Evolutionary conservation across 2,797 vertebrate species (phyloP).

Genomic region (Coendou prehensilis): DNA sequence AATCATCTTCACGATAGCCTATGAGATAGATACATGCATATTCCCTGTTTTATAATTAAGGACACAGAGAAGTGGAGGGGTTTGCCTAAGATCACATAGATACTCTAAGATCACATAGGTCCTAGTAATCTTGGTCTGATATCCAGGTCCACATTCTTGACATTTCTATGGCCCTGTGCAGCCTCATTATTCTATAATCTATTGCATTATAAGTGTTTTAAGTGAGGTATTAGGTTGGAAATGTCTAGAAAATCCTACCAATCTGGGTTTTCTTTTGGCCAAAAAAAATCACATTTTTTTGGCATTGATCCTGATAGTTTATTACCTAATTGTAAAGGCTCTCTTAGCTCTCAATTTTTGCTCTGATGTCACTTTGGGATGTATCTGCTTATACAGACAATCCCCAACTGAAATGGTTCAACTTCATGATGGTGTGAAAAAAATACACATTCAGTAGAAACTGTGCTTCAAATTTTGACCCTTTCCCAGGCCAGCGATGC

Average conservation of each 20-base stretch:
- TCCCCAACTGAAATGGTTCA: not conserved
- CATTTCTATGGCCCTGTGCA: not conserved
- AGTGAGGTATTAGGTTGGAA: conserved; percentile 21
- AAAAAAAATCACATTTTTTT: not conserved
- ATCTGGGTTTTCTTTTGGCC: not conserved
- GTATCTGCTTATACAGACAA: not conserved
- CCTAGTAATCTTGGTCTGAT: not conserved
- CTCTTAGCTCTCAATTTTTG: not conserved
- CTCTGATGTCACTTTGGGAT: not conserved
- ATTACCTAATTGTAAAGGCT: not conserved
- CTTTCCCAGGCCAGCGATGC: not conserved
- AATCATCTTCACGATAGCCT: not conserved
- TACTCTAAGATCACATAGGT: not conserved
- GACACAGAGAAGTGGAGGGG: not conserved
- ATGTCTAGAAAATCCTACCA: conserved; percentile 27
- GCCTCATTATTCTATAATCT: not conserved
- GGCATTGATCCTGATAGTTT: not conserved
- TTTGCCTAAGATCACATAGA: not conserved
- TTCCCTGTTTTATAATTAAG: not conserved
- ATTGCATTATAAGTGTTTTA: not conserved
- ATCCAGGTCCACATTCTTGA: not conserved
- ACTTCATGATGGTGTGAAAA: not conserved
- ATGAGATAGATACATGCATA: not conserved
- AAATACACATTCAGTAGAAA: not conserved
- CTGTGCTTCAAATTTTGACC: not conserved